These are phyloP conservation scores for Grammomys dolichurus DNA, from an alignment of 2,113 vertebrate genomes.

Conservation along the genomic window DNA sequence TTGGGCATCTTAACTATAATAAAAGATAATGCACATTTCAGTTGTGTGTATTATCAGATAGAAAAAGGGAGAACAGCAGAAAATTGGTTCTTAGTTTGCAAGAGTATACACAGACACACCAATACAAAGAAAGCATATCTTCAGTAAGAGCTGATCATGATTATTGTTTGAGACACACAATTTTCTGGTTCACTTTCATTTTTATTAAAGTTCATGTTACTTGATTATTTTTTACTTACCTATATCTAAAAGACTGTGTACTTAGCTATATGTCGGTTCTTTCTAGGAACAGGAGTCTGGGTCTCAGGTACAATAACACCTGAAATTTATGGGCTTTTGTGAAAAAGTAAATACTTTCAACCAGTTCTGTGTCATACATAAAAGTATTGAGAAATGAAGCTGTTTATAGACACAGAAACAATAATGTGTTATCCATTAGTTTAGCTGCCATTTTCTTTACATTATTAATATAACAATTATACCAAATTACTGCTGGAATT, in stretches of 20 bases:
- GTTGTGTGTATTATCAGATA: background rate
- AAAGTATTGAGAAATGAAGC: background rate
- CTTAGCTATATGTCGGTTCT: background rate
- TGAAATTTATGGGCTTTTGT: background rate
- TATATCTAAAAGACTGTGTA: background rate
- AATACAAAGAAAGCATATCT: background rate
- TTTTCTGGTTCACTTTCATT: constrained; percentile 46
- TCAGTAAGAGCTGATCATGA: background rate
- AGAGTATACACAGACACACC: background rate
- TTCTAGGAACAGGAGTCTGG: background rate
- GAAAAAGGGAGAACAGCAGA: background rate
- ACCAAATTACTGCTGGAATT: background rate
- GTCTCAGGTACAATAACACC: background rate
- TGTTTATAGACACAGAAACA: background rate
- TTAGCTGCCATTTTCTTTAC: background rate
- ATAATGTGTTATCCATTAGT: background rate
- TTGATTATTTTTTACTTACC: background rate
- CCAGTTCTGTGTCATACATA: background rate
- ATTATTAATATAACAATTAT: background rate
- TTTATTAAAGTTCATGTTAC: background rate
- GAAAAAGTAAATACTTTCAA: background rate
- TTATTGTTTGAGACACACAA: constrained; percentile 1
- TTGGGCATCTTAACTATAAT: background rate
- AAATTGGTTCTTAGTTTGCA: background rate
- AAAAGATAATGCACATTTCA: constrained; percentile 23